These are phyloP conservation scores for Andrena marginata DNA, from an alignment of 2,888 invertebrate species.

Conservation along the genomic window DNA sequence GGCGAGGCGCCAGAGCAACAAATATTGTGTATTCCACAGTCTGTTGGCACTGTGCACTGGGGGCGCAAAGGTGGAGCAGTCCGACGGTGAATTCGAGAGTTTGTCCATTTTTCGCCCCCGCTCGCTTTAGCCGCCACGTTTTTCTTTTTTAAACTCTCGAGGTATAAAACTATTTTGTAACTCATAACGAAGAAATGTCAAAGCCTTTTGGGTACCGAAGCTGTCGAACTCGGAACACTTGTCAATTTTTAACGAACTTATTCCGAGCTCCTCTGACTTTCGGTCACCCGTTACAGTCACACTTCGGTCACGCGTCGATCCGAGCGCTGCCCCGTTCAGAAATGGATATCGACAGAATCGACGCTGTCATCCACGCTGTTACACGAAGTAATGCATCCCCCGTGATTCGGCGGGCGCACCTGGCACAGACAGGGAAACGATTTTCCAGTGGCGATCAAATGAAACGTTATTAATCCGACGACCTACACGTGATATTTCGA, in stretches of 20 bases:
- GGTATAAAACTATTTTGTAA: not conserved
- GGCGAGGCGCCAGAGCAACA: conserved; percentile 43
- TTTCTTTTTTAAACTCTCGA: not conserved
- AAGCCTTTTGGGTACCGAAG: too few relatives aligned
- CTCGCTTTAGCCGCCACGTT: not conserved
- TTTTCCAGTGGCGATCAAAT: conserved; percentile 19
- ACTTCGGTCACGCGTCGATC: conserved; percentile 17
- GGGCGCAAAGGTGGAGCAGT: conserved; percentile 1
- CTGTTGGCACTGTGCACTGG: conserved; percentile 13
- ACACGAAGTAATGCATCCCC: conserved; percentile 16
- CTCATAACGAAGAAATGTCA: not conserved
- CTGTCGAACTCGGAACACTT: too few relatives aligned
- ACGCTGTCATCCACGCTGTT: conserved; percentile 36
- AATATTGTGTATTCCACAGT: conserved; percentile 17
- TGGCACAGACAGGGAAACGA: conserved; percentile 34
- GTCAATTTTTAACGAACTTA: not conserved
- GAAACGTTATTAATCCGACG: conserved; percentile 50
- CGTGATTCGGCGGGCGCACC: conserved; percentile 35
- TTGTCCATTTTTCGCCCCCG: conserved; percentile 7
- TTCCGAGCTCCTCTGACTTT: not conserved
- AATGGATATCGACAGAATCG: conserved; percentile 48
- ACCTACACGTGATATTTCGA: not conserved
- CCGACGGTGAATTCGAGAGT: not conserved
- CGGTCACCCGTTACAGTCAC: not conserved
- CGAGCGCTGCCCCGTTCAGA: conserved; percentile 28